Evolutionary conservation across 2,797 vertebrate species (phyloP).

Genomic region (Eospalax fontanierii): DNA sequence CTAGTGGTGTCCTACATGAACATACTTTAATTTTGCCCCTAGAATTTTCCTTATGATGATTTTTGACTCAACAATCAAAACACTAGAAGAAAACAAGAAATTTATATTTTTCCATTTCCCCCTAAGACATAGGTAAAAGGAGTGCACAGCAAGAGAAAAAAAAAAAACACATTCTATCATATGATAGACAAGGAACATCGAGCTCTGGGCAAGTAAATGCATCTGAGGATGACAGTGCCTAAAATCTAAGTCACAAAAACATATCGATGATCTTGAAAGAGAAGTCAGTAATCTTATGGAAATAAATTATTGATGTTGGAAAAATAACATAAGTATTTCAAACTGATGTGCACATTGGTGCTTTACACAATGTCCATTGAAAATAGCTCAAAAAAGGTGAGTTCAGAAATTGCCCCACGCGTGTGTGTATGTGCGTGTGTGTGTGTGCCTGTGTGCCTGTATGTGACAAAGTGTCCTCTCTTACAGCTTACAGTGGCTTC

Average conservation of each 20-base stretch:
- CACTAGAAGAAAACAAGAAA: neutral
- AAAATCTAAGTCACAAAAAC: neutral
- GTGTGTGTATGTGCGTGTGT: too few species aligned
- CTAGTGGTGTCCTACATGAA: neutral
- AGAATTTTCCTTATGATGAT: slow-evolving; percentile 17
- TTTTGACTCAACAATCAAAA: slow-evolving; percentile 46
- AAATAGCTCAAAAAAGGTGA: slow-evolving; percentile 22
- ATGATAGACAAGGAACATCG: neutral
- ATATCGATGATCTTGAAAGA: neutral
- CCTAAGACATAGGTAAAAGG: neutral
- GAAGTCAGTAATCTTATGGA: neutral
- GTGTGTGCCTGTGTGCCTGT: too few species aligned
- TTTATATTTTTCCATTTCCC: neutral
- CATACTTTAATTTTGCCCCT: neutral
- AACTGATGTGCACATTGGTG: neutral
- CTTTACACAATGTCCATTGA: neutral
- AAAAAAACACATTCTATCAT: neutral
- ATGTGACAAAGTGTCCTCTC: neutral
- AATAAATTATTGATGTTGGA: neutral
- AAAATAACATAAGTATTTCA: neutral
- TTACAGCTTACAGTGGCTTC: neutral
- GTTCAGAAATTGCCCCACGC: slow-evolving; percentile 40
- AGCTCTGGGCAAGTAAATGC: neutral
- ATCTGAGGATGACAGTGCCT: neutral
- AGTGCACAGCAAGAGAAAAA: neutral